Base-by-base conservation (phyloP, 1,140 invertebrate genomes). In the Leguminivora glycinivorella region DNA sequence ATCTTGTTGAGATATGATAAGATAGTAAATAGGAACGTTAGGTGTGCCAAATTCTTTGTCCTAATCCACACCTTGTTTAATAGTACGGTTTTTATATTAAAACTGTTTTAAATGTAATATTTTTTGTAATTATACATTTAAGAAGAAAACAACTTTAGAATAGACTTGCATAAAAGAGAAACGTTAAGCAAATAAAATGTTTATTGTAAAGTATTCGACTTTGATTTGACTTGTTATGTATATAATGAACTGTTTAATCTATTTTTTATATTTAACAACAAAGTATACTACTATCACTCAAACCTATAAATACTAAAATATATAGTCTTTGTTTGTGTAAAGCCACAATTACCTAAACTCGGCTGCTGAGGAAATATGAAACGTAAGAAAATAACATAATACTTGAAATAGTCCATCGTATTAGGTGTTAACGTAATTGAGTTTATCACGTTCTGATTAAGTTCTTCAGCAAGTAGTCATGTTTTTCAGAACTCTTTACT, bases 1-100 rank as follows among this genome's bases (percentile, higher is more conserved):
- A 91, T 91, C 87, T 80, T 74, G 43, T 67, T 69, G 75, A 85
- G 82, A 88, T 84, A 84, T 82, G 88, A 90, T 91, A 89, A 89
- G 89, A 89, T 91, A 89, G 78, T 73, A 85, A 91, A 89, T 86
- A 88, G 88, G 85, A 83, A 81, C 85, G 84, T 81, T 88, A 83
- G 89, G 89, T 89, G 89, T 85, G 87, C 89, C 89, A 89, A 89
- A 91, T 89, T 91, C 87, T 91, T 89, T 88, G 87, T 89, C 78
- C 83, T 86, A 83, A 90, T 88, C 84, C 79, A 78, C 71, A 70
- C 76, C 82, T 80, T 83, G 22, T 67, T 63, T 76, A 70, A 38
- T 68, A 70, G 47, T 63, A 38, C 22, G 29, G 69, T 60, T 69
- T 17, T 68, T 38, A 56, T 69, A 67, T 72, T 72, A n/a, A 31